Evolutionary conservation across 2,797 vertebrate species (phyloP), one percentile per base, ranked within the genome.

Genomic region (Gymnothorax javanicus): DNA sequence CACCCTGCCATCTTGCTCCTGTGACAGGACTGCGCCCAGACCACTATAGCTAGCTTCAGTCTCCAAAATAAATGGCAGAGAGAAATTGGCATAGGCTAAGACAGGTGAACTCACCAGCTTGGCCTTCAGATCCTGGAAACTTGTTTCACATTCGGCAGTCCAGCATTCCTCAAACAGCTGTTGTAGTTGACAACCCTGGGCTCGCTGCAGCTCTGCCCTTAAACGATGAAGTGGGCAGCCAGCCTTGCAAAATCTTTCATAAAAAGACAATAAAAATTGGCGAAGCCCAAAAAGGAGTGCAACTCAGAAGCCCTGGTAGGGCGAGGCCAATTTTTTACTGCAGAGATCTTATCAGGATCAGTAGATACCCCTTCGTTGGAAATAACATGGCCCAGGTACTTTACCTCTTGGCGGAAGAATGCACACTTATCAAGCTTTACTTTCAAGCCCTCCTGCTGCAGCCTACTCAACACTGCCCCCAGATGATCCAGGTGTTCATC

Each of bases 401-500:
- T 15, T 50, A 43, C 73, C 33, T 52, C 43, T 15, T 77, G 2
- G 11, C 52, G 23, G 12, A 52, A 77, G 11, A 77, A 77, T n/a
- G n/a, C n/a, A 77, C 27, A 77, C 27, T 77, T 77, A 11, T 33
- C 27, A 4, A 77, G 73, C 43, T 77, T 83, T 23, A 13, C 81
- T 56, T 83, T 83, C 17, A 83, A 23, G 52, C 54, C 54, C 23
- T 83, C 81, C 23, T n/a, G 81, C 50, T 83, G 54, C 20, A 82
- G 81, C 5, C 43, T 17, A 9, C 5, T 23, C 52, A 81, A 13
- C 25, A 82, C 56, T 6, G 25, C 5, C 2, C 58, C 81, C 54
- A 83, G 52, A 11, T n/a, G n/a, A 4, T 83, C 20, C 81, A 83
- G 3, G 25, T 59, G 81, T 23, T 83, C 11, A 2, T 23, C 50